phyloP scores from a whole-genome alignment of 2,888 invertebrate genomes.

The Tethea ocularis region DNA sequence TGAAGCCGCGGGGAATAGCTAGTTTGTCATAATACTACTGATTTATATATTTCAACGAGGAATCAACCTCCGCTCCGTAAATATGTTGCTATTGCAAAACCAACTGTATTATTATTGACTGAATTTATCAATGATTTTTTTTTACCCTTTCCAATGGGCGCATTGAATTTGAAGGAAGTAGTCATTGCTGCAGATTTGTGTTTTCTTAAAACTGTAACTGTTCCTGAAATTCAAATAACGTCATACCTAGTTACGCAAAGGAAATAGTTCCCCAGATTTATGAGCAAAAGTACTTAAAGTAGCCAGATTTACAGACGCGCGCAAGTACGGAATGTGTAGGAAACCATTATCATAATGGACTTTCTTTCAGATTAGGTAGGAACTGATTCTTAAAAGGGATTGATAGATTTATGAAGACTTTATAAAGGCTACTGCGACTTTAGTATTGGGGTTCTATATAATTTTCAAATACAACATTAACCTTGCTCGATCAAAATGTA shows the following conservation, averaged over 20 bases:
- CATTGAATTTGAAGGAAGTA: conserved; percentile 36
- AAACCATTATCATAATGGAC: conserved; percentile 22
- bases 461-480: too few relatives aligned
- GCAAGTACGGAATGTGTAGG: conserved; percentile 20
- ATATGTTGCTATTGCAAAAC: too few relatives aligned
- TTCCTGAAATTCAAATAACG: conserved; percentile 57
- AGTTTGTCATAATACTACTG: too few relatives aligned
- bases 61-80: too few relatives aligned
- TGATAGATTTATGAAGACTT: too few relatives aligned
- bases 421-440: too few relatives aligned
- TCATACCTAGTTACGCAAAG: conserved; percentile 35
- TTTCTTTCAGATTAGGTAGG: not conserved
- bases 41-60: too few relatives aligned
- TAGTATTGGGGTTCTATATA: too few relatives aligned
- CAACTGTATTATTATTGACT: too few relatives aligned
- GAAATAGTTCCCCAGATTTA: conserved; percentile 48
- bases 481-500: too few relatives aligned
- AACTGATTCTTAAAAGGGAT: too few relatives aligned
- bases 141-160: conserved; percentile 31
- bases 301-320: conserved; percentile 24
- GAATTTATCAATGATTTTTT: not conserved
- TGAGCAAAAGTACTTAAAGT: conserved; percentile 43
- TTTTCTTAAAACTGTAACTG: conserved; percentile 41
- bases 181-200: conserved; percentile 52
- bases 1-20: too few relatives aligned